Evolutionary conservation across 2,888 invertebrate species (phyloP).

Genomic region (Lasioglossum vierecki): DNA sequence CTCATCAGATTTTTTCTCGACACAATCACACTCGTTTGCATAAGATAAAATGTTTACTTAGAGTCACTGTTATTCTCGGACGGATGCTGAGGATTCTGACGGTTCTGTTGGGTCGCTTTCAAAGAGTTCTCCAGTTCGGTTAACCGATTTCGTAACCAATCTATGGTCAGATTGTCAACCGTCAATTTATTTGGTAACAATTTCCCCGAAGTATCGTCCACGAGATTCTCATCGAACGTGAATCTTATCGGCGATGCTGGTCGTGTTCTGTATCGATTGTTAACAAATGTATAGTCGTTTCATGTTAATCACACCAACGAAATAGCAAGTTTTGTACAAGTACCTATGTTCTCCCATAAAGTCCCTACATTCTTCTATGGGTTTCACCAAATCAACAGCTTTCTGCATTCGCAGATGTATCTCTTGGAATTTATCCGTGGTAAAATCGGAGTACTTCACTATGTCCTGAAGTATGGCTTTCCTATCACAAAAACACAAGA

Average conservation of each 20-base stretch:
- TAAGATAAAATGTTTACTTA: constrained; percentile 67
- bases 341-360: constrained; percentile 95
- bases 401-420: constrained; percentile 91
- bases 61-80: constrained; percentile 79
- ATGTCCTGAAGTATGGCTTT: constrained; percentile 92
- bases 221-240: constrained; percentile 93
- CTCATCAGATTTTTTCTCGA: constrained; percentile 9
- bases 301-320: not conserved
- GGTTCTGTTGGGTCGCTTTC: constrained; percentile 90
- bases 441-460: constrained; percentile 91
- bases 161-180: constrained; percentile 96
- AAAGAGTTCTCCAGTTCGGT: constrained; percentile 92
- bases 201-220: constrained; percentile 95
- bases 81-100: constrained; percentile 73
- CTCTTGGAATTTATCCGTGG: constrained; percentile 92
- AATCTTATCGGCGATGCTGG: constrained; percentile 92
- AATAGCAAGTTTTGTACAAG: constrained; percentile 54
- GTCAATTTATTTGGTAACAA: constrained; percentile 94
- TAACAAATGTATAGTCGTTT: constrained; percentile 23
- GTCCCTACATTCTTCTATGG: constrained; percentile 94
- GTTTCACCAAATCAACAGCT: constrained; percentile 91
- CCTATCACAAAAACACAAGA: constrained; percentile 84
- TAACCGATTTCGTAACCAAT: constrained; percentile 93
- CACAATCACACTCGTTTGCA: not conserved
- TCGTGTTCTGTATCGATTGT: constrained; percentile 87